Evolutionary conservation across 2,888 invertebrate genomes (phyloP).

Genomic region (Andrena bicolor): DNA sequence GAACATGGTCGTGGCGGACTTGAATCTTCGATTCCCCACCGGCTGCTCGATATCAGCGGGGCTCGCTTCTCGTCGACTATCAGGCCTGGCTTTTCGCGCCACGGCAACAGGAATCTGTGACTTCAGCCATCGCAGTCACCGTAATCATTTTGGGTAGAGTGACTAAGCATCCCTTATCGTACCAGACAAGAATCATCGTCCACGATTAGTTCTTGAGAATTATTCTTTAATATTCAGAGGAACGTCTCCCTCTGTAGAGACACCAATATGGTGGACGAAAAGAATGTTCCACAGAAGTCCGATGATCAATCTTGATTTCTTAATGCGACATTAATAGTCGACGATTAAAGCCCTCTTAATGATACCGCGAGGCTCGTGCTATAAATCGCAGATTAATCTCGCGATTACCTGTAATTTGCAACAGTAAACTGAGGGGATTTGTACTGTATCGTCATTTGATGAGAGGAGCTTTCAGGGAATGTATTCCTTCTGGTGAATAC

Average conservation of each 20-base stretch:
- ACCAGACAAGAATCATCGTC: not conserved
- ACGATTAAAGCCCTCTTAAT: constrained; percentile 68
- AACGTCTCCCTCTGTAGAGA: constrained; percentile 5
- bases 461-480: not conserved
- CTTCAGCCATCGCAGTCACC: not conserved
- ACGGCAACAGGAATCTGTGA: not conserved
- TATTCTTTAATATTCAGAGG: constrained; percentile 1
- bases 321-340: constrained; percentile 72
- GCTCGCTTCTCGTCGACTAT: not conserved
- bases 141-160: not conserved
- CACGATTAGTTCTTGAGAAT: constrained; percentile 36
- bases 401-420: constrained; percentile 56
- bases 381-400: constrained; percentile 55
- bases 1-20: constrained; percentile 38
- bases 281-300: constrained; percentile 24
- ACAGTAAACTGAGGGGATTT: constrained; percentile 38
- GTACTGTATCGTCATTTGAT: not conserved
- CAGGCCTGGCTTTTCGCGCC: not conserved
- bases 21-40: constrained; percentile 17
- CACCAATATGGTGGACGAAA: constrained; percentile 31
- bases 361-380: constrained; percentile 54
- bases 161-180: not conserved
- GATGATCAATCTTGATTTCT: constrained; percentile 63
- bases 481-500: not conserved
- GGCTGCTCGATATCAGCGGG: constrained; percentile 1